Base-by-base conservation (phyloP, 2,113 vertebrate species). In the Motacilla alba region DNA sequence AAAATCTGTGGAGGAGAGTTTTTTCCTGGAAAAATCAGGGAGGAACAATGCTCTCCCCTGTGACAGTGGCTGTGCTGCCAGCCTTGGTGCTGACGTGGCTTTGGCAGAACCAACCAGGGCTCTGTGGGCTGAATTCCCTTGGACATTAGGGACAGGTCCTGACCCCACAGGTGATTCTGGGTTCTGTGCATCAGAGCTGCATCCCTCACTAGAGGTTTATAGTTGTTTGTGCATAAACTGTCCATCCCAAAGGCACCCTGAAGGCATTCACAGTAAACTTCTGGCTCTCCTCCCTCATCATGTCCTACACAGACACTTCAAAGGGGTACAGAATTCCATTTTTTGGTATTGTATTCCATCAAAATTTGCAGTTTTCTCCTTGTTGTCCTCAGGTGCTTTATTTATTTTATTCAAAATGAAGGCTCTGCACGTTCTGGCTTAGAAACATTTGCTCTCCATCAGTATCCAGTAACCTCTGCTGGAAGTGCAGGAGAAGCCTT, bases 401-500 rank as follows among this genome's bases (percentile, higher is more conserved):
- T 58, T 59, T 19, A 39, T 76, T 68, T 85, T 6, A 56, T 47
- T 55, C 30, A 8, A n/a, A 55, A 18, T 62, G 83, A 87, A 43
- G 84, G 16, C 64, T 9, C 7, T 41, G 31, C 53, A 18, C 1
- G 1, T 52, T 56, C 78, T 60, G 85, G 5, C 68, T 81, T 27
- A 5, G 2, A 30, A 90, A 70, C 64, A 56, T 92, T 90, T 94
- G 83, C 87, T 93, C 12, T 81, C 55, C 56, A 30, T 94, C 66
- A 85, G 20, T 7, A 46, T 66, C 15, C 35, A 39, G 79, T 67
- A 88, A 94, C 75, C 68, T 90, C 8, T 55, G 75, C 26, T 66
- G 28, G 76, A 88, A 95, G 35, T 60, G 64, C 72, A 86, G 92
- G 82, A 91, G 90, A 75, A 86, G 68, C 94, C 87, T 86, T 83